Conservation (phyloP, 1,140 invertebrate genomes). For the Sitobion miscanthi region DNA sequence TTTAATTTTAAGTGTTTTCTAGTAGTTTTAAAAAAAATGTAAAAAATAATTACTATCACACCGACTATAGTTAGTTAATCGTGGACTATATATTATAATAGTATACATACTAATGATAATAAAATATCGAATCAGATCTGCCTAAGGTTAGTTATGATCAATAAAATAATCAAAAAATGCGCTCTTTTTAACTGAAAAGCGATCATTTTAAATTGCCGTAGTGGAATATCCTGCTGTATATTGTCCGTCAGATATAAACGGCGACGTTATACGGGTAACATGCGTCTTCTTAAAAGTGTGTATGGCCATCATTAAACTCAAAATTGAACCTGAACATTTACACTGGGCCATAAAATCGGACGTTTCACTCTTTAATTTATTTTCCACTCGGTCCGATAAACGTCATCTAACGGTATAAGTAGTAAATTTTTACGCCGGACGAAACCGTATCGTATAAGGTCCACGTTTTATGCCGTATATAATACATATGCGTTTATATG, state of each 20-base stretch:
- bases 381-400: neutral
- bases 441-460: neutral
- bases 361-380: neutral
- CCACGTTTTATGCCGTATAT: neutral
- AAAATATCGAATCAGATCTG: no score
- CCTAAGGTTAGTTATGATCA: no score
- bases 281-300: neutral
- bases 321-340: neutral
- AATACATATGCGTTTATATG: neutral
- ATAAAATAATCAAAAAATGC: no score
- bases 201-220: no score
- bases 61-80: no score
- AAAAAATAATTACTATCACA: no score
- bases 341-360: neutral
- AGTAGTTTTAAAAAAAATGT: no score
- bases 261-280: neutral
- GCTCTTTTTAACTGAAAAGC: neutral
- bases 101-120: no score
- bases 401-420: neutral
- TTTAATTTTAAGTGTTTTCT: no score
- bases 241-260: neutral
- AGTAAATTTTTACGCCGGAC: neutral
- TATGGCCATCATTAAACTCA: neutral
- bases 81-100: no score
- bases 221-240: neutral